Evolutionary conservation across 2,797 vertebrate genomes (phyloP).

Genomic region (Eurystomus glaucurus): DNA sequence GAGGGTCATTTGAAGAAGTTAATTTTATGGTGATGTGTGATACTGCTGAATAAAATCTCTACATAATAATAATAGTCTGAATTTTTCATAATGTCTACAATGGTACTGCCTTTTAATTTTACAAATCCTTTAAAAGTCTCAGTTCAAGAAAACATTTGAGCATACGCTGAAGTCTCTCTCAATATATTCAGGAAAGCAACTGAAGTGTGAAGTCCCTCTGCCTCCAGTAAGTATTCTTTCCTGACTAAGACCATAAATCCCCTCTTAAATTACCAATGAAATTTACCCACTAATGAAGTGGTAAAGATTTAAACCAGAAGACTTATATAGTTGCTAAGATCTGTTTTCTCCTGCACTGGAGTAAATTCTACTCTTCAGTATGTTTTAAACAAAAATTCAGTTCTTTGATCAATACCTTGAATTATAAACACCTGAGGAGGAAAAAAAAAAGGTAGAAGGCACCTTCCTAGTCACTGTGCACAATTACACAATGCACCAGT

Average conservation of each 20-base stretch:
- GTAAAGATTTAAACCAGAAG: neutral
- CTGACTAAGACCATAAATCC: neutral
- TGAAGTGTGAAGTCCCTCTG: neutral
- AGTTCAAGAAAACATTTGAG: neutral
- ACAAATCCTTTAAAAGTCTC: neutral
- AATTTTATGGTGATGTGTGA: neutral
- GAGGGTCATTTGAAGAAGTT: neutral
- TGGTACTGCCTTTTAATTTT: conserved; percentile 31
- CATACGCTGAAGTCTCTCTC: conserved; percentile 12
- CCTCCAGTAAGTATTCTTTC: neutral
- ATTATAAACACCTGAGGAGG: neutral
- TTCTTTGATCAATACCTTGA: neutral
- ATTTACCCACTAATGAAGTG: neutral
- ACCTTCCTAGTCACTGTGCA: neutral
- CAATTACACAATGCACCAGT: neutral
- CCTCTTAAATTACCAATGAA: neutral
- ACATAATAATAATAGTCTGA: neutral
- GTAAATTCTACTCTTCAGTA: neutral
- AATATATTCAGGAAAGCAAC: conserved; percentile 40
- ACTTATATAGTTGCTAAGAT: neutral
- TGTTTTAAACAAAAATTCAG: neutral
- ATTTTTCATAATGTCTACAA: neutral
- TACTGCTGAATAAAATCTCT: neutral
- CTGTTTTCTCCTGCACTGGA: neutral
- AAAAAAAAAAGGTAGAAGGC: neutral